These are phyloP conservation scores for Hydractinia echinata DNA, from an alignment of 30 jellyfish, hydroid and myxozoan species.

Conservation along the genomic window DNA sequence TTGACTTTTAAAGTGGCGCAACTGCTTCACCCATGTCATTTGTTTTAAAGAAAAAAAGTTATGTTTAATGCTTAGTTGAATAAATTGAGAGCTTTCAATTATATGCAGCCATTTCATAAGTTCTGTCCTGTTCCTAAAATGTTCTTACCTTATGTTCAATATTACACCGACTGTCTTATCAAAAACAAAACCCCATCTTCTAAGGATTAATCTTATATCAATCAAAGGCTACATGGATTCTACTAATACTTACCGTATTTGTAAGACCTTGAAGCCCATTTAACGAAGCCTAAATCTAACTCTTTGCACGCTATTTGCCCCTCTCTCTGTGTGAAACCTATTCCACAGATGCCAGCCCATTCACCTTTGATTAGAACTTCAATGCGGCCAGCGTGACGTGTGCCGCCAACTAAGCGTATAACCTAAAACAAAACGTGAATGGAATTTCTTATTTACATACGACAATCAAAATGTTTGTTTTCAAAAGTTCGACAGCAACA, in stretches of 20 bases:
- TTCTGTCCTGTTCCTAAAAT: no score
- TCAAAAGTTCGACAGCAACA: neutral
- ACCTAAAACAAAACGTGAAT: neutral
- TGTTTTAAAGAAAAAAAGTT: no score
- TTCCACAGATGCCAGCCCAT: conserved; percentile 86
- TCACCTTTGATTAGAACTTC: conserved; percentile 50
- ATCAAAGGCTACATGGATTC: no score
- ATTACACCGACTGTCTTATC: no score
- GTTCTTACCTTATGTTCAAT: no score
- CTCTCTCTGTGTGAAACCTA: conserved; percentile 60
- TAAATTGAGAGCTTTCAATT: no score
- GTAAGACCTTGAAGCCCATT: conserved; percentile 54
- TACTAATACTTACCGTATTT: conserved; percentile 42
- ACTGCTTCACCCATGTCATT: no score
- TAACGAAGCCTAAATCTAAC: conserved; percentile 72
- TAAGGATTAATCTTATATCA: neutral
- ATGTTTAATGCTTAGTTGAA: no score
- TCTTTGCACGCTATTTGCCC: conserved; percentile 89
- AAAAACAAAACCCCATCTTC: no score
- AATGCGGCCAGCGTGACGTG: conserved; percentile 62
- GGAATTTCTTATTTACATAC: neutral
- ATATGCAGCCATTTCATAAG: no score
- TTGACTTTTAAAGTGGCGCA: no score
- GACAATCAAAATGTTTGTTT: neutral
- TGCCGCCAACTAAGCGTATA: conserved; percentile 70